Evolutionary conservation across 2,113 vertebrate species (phyloP).

Genomic region (Lepisosteus osseus): DNA sequence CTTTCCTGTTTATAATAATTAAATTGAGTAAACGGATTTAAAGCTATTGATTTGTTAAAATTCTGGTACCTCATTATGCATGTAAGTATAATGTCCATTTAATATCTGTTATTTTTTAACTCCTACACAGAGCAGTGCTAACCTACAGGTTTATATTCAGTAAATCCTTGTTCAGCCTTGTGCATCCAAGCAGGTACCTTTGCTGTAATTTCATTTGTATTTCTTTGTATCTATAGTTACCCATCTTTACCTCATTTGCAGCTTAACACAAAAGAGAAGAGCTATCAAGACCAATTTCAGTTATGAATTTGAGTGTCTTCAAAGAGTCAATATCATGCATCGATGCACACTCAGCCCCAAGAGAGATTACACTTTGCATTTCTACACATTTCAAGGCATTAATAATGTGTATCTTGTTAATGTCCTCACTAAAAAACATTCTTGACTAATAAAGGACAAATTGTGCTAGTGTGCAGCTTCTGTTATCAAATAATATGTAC

Average conservation of each 20-base stretch:
- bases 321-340: slow-evolving; percentile 2
- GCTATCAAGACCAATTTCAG: background rate
- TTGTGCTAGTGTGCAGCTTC: too few relatives aligned
- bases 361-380: background rate
- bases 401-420: slow-evolving; percentile 2
- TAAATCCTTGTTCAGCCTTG: background rate
- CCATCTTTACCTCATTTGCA: background rate
- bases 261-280: background rate
- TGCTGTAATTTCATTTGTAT: background rate
- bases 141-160: background rate
- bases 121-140: too few relatives aligned
- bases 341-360: background rate
- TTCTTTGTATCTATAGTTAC: background rate
- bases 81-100: too few relatives aligned
- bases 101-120: too few relatives aligned
- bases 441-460: too few relatives aligned
- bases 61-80: too few relatives aligned
- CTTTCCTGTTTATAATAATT: too few relatives aligned
- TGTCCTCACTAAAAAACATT: background rate
- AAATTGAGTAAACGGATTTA: too few relatives aligned
- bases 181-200: background rate
- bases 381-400: background rate
- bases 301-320: background rate
- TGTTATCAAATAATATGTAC: too few relatives aligned
- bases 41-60: too few relatives aligned